Conservation (phyloP, 2,888 invertebrate species). For the Tenthredo scrophulariae region DNA sequence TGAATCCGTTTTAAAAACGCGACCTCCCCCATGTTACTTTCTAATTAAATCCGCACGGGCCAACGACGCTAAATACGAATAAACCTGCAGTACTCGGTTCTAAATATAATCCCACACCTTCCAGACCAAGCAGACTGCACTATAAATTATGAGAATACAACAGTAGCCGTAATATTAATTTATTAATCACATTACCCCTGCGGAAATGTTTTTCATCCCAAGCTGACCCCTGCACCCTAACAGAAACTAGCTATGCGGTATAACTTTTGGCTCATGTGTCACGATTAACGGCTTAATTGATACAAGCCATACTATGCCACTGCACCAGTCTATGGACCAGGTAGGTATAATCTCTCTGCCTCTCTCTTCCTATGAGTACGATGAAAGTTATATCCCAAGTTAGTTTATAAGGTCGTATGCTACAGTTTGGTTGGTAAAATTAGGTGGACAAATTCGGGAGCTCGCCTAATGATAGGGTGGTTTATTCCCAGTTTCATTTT, state of each 20-base stretch:
- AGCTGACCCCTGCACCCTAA: not conserved
- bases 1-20: conserved; percentile 4
- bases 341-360: not conserved
- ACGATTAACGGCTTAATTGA: conserved; percentile 46
- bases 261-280: conserved; percentile 34
- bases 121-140: not conserved
- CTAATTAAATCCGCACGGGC: conserved; percentile 32
- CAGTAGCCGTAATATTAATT: conserved; percentile 9
- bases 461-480: not conserved
- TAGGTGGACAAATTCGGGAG: not conserved
- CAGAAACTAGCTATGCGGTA: conserved; percentile 18
- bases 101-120: not conserved
- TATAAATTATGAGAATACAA: not conserved
- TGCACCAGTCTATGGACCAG: conserved; percentile 13
- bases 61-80: conserved; percentile 25
- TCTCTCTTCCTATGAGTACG: conserved; percentile 1
- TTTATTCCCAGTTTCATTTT: not conserved
- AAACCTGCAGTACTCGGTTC: not conserved
- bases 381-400: conserved; percentile 32
- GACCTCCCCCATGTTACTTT: not conserved
- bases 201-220: conserved; percentile 25
- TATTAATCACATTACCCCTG: conserved; percentile 21
- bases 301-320: conserved; percentile 41
- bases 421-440: not conserved
- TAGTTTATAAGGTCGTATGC: not conserved